Base-by-base conservation (phyloP, 2,888 invertebrate genomes). In the Amblyjoppa proteus region DNA sequence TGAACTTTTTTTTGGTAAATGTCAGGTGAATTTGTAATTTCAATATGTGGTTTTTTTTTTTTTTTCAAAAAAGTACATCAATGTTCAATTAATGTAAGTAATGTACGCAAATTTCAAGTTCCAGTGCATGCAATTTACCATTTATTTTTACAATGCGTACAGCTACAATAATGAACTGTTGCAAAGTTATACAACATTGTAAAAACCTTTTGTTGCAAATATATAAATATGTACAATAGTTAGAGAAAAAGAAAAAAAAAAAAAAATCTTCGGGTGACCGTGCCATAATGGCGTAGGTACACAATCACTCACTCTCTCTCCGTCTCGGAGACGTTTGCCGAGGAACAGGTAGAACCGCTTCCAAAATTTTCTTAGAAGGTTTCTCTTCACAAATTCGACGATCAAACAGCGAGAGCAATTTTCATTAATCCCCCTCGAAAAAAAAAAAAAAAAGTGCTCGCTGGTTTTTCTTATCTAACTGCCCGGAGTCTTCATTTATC, bases 361-460 rank as follows among this genome's bases (percentile, higher is more conserved):
- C 13, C 68, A 73, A 80, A 58, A 85, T 85, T 82, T 85, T 82
- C 82, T n/a, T 16, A 45, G 73, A 73, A 80, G 49, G 80, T 76
- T 82, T 41, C 66, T 34, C 71, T 51, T 25, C 49, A 83, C 83
- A 83, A 83, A 85, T 83, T 80, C 85, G 38, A 53, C 51, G 73
- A 76, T 82, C 82, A 82, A 83, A 85, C 79, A 85, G 64, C 41
- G 34, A 66, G 66, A 58, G 78, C 58, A 56, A 76, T 71, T 82
- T 58, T 76, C 41, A 74, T 75, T 85, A 85, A 85, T 85, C 81
- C 75, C 78, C 31, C 74, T 69, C 73, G 81, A 76, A 81, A 20
- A 20, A 20, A 20, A 61, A 51, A 16, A 53, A 61, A 61, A 31
- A 64, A 64, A 34, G 2, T 34, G 34, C 34, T 64, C 6, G 53